Conservation (phyloP, 2,113 vertebrate genomes). For the Clarias magur region DNA sequence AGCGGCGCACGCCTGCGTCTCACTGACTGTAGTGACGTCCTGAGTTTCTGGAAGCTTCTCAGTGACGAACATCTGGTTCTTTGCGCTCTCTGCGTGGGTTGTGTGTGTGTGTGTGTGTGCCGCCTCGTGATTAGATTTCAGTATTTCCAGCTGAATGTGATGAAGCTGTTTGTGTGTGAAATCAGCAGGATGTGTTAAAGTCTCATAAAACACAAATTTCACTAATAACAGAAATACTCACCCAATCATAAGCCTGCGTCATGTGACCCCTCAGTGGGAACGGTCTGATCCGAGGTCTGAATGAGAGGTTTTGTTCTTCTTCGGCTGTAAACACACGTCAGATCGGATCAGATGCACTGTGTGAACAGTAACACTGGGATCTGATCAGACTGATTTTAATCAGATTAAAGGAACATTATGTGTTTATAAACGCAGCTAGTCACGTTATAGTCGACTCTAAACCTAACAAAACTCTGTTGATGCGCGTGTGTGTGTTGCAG, state of each 20-base stretch:
- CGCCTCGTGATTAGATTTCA: neutral
- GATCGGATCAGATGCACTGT: no score
- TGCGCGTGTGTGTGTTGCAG: conserved; percentile 62
- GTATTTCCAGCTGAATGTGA: neutral
- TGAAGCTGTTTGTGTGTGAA: neutral
- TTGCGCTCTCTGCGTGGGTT: neutral
- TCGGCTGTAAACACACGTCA: no score
- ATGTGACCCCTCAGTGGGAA: no score
- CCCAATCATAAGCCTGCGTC: no score
- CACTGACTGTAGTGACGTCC: neutral
- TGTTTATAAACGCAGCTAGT: no score
- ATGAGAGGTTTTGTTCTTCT: no score
- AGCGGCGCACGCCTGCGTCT: neutral
- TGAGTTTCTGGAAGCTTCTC: neutral
- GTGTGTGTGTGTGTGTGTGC: neutral
- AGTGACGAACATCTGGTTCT: neutral
- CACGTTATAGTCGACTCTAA: neutral
- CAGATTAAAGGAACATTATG: no score
- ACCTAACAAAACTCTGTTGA: no score
- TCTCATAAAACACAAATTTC: neutral
- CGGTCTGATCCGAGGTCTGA: no score
- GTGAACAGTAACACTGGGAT: no score
- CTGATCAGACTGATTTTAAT: no score
- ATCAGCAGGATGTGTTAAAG: neutral
- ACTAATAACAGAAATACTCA: no score